phyloP scores from a whole-genome alignment of 2,113 vertebrate genomes.

The Oryzias melastigma region DNA sequence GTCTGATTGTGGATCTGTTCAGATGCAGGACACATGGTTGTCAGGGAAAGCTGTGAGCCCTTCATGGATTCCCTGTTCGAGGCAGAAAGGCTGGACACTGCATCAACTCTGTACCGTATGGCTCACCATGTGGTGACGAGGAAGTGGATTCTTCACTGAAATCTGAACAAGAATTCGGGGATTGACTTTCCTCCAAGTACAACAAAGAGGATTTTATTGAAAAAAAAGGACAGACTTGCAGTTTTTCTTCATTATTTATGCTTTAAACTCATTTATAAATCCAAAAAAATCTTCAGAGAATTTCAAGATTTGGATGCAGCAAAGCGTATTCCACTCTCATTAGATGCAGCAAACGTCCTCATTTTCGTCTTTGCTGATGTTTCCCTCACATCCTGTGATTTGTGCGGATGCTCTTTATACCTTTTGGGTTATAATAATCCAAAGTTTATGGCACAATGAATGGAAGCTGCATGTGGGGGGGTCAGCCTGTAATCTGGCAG shows the following conservation, averaged over 20 bases:
- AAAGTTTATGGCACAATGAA: conserved; percentile 37
- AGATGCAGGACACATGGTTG: conserved; percentile 34
- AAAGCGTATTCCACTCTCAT: too few relatives aligned
- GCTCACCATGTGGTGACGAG: conserved; percentile 45
- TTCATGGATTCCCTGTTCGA: conserved; percentile 32
- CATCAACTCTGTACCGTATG: conserved; percentile 40
- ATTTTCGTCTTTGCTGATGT: too few relatives aligned
- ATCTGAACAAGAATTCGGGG: background rate
- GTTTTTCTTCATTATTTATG: too few relatives aligned
- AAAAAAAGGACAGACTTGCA: too few relatives aligned
- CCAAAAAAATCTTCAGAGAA: too few relatives aligned
- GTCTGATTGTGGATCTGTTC: conserved; percentile 11
- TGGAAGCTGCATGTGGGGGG: conserved; percentile 20
- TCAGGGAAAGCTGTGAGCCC: conserved; percentile 42
- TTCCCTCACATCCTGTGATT: too few relatives aligned
- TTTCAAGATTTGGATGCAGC: too few relatives aligned
- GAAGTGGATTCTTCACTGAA: conserved; percentile 14
- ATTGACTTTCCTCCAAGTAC: too few relatives aligned
- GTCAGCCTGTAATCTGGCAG: conserved; percentile 53
- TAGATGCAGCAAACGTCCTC: too few relatives aligned
- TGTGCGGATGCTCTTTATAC: too few relatives aligned
- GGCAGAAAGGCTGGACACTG: conserved; percentile 41
- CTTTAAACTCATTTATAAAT: too few relatives aligned
- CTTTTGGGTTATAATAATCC: conserved; percentile 30
- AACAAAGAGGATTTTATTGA: too few relatives aligned